Conservation (phyloP, 2,888 invertebrate species). For the Oxytorus armatus region DNA sequence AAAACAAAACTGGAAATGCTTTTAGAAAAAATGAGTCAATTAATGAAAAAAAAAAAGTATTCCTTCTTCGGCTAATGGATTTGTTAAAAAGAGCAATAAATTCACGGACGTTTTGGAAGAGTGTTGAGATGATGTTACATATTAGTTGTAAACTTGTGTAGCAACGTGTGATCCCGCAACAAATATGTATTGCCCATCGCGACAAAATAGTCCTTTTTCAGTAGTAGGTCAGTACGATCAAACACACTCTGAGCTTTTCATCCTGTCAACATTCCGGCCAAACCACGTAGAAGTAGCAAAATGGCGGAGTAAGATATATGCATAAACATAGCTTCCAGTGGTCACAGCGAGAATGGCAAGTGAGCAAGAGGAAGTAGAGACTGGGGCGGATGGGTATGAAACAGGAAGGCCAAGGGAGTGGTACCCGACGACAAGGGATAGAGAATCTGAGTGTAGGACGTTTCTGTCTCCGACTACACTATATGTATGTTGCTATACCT, state of each 20-base stretch:
- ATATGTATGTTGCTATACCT: neutral
- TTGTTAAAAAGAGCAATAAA: too few species aligned
- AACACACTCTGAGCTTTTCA: neutral
- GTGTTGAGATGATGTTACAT: too few species aligned
- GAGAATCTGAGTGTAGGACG: slow-evolving; percentile 43
- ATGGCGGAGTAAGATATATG: slow-evolving; percentile 15
- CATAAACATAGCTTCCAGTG: slow-evolving; percentile 3
- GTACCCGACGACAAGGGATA: slow-evolving; percentile 7
- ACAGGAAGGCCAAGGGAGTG: slow-evolving; percentile 19
- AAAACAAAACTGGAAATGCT: too few species aligned
- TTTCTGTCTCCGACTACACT: slow-evolving; percentile 8
- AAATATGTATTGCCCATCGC: too few species aligned
- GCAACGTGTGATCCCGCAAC: too few species aligned
- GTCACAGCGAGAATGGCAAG: slow-evolving; percentile 16
- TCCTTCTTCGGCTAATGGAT: too few species aligned
- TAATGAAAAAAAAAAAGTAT: too few species aligned
- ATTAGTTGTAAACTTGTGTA: too few species aligned
- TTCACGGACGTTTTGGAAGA: too few species aligned
- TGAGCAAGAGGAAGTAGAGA: slow-evolving; percentile 41
- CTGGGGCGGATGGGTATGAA: slow-evolving; percentile 15
- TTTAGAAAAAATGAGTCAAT: too few species aligned
- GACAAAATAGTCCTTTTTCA: too few species aligned
- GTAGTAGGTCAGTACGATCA: too few species aligned
- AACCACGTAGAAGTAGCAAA: slow-evolving; percentile 14
- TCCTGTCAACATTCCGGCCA: neutral